Conservation (phyloP, 2,113 vertebrate species). For the Perognathus longimembris region DNA sequence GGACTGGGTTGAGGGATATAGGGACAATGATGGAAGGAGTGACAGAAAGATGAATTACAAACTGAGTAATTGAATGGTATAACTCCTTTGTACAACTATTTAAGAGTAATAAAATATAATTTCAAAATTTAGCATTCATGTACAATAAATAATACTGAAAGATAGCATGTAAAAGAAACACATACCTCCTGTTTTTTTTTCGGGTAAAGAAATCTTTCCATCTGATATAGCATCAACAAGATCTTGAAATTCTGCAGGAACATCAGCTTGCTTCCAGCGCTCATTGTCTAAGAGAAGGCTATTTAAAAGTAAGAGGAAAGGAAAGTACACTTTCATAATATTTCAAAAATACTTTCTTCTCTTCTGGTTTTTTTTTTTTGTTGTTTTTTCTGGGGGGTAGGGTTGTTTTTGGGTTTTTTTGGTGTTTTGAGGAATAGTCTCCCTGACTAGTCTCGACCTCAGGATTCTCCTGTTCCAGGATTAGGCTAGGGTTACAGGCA, state of each 20-base stretch:
- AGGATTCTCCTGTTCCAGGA: no score
- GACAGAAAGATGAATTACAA: no score
- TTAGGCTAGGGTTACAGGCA: background rate
- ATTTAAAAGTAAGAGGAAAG: conserved; percentile 69
- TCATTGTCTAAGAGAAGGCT: conserved; percentile 98
- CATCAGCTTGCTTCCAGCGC: conserved; percentile 99
- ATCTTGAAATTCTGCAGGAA: conserved; percentile 97
- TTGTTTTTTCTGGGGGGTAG: no score
- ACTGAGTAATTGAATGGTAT: no score
- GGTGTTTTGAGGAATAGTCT: no score
- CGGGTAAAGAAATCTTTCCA: conserved; percentile 94
- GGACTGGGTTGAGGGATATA: no score
- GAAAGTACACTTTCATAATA: conserved; percentile 54
- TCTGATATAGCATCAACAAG: conserved; percentile 95
- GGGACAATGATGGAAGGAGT: no score
- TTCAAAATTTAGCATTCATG: conserved; percentile 52
- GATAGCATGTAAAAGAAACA: conserved; percentile 48
- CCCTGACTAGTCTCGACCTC: no score
- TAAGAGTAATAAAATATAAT: no score
- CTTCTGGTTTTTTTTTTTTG: background rate
- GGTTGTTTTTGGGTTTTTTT: no score
- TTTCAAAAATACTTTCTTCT: background rate
- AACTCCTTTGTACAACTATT: no score
- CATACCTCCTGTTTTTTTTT: conserved; percentile 92
- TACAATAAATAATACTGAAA: conserved; percentile 37